Base-by-base conservation (phyloP, 2,113 vertebrate genomes). In the Ursus arctos region DNA sequence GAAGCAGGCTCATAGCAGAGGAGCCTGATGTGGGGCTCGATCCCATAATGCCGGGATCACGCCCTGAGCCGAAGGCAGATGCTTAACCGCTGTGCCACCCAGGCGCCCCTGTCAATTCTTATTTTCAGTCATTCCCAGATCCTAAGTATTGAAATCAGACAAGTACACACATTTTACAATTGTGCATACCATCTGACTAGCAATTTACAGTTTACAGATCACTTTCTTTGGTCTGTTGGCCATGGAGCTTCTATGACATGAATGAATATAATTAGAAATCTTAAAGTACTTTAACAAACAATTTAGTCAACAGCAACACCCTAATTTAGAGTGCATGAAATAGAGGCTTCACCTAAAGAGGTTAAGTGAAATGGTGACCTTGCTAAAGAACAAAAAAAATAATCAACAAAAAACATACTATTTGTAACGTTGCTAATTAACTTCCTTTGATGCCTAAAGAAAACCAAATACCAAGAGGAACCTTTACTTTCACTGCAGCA, bases 201-300 rank as follows among this genome's bases (percentile, higher is more conserved):
- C 4, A 89, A 74, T 79, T 83, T 77, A 79, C 3, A 57, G 13
- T 65, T 85, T 88, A 65, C 31, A 79, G 7, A 67, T 71, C 40
- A 91, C 9, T 55, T 76, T 88, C 40, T 85, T 89, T 2, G 59
- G 65, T 43, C 80, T 89, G 7, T 28, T 92, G 18, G 5, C 21
- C 26, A 74, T 36, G 84, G 33, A 95, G 9, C 4, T 36, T 77
- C 11, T 57, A 63, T 57, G 18, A 4, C 53, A 53, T 74, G 21
- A 88, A 51, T 88, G 49, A 74, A 36, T 55, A 87, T 61, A 72
- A 77, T 97, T 69, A 57, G 40, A 96, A 90, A 87, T 72, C 33
- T 71, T 85, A 69, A 77, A 87, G 61, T 94, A 57, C 15, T 90
- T 92, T 51, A 31, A 89, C 86, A 74, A 43, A n/a, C 1, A 59